phyloP scores from a whole-genome alignment of 2,797 vertebrate genomes.

The Clarias laeviceps region DNA sequence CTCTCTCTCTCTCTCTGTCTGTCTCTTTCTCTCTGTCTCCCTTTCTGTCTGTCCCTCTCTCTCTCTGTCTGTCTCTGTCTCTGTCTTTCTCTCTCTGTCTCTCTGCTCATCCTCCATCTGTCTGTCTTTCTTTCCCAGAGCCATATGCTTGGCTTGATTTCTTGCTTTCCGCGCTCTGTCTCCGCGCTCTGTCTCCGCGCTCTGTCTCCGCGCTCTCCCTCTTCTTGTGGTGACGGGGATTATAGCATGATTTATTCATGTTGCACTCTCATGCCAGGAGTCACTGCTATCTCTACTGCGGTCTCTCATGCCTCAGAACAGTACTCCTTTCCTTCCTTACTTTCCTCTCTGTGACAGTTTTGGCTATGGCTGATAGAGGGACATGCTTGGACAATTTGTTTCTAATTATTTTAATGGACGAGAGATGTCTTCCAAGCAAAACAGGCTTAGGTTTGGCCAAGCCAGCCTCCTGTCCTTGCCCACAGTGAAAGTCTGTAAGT shows the following conservation, averaged over 20 bases:
- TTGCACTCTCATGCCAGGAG: conserved; percentile 60
- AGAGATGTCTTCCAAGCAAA: conserved; percentile 67
- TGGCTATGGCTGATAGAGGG: conserved; percentile 58
- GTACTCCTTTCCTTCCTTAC: conserved; percentile 38
- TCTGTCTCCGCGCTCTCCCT: conserved; percentile 39
- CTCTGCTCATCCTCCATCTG: no score
- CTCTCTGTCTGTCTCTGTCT: conserved; percentile 32
- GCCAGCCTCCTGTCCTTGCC: conserved; percentile 48
- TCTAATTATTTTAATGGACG: conserved; percentile 68
- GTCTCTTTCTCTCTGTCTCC: conserved; percentile 28
- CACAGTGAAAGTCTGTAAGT: conserved; percentile 60
- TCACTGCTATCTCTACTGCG: conserved; percentile 48
- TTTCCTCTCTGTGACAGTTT: conserved; percentile 55
- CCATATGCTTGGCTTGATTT: conserved; percentile 57
- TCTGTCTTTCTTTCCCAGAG: conserved; percentile 42
- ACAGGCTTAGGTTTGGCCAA: conserved; percentile 58
- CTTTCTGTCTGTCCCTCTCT: conserved; percentile 35
- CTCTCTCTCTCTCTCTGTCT: no score
- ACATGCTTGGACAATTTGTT: conserved; percentile 70
- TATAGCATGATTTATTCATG: conserved; percentile 67
- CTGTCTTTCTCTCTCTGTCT: conserved; percentile 35
- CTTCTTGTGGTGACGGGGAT: conserved; percentile 67
- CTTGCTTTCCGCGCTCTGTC: conserved; percentile 25
- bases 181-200: conserved; percentile 29
- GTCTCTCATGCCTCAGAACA: conserved; percentile 25